Evolutionary conservation across 2,113 vertebrate genomes (phyloP).

Genomic region (Chelonoidis abingdonii): DNA sequence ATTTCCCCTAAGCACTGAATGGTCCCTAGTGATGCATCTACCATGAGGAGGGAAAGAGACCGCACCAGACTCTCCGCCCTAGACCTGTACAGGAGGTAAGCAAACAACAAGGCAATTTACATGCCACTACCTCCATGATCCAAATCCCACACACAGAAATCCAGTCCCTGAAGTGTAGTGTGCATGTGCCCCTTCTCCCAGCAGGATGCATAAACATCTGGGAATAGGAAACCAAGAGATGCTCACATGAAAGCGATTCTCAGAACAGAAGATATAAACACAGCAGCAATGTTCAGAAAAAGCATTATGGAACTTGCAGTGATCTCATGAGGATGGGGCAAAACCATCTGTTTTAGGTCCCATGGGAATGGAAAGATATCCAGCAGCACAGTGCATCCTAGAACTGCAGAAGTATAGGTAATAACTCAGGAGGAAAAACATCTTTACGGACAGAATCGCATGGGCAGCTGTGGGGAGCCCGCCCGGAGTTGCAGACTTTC

Average conservation of each 20-base stretch:
- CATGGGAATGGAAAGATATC: background rate
- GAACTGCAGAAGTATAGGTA: background rate
- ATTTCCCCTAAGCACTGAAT: slow-evolving; percentile 96
- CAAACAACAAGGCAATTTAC: background rate
- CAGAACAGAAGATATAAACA: background rate
- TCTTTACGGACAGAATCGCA: background rate
- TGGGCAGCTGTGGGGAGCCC: no score
- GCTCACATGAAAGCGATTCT: background rate
- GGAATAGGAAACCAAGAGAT: background rate
- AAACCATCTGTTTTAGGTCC: background rate
- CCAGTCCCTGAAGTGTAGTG: background rate
- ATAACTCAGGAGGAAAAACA: background rate
- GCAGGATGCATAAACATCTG: background rate
- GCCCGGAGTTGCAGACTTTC: no score
- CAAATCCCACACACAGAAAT: background rate
- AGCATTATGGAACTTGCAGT: background rate
- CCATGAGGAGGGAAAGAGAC: slow-evolving; percentile 89
- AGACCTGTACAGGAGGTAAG: slow-evolving; percentile 73
- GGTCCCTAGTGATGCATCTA: slow-evolving; percentile 88
- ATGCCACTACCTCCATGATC: no score
- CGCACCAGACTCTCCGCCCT: slow-evolving; percentile 89
- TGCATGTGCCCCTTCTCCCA: background rate
- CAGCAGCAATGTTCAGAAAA: background rate
- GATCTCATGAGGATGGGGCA: background rate
- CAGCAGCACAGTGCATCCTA: background rate